Evolutionary conservation across 2,113 vertebrate genomes (phyloP).

Genomic region (Scomber japonicus): DNA sequence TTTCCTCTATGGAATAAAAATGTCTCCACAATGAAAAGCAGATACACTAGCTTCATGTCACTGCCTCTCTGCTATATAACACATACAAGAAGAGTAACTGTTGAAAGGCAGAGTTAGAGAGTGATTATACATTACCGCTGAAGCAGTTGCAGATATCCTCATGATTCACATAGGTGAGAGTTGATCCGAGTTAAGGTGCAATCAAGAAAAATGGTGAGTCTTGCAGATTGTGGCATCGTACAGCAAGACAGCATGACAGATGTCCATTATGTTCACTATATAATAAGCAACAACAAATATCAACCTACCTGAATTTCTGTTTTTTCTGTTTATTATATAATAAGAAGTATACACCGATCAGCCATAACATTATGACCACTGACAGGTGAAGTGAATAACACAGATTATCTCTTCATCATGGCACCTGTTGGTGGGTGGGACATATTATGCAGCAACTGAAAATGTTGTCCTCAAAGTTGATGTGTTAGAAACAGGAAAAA

Average conservation of each 20-base stretch:
- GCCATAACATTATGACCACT: too few relatives aligned
- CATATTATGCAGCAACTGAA: too few relatives aligned
- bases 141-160: conserved; percentile 96
- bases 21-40: not conserved
- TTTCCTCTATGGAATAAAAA: not conserved
- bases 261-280: too few relatives aligned
- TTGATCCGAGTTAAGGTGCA: conserved; percentile 88
- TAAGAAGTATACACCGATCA: not conserved
- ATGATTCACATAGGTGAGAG: conserved; percentile 93
- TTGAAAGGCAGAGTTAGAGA: not conserved
- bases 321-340: not conserved
- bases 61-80: not conserved
- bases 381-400: too few relatives aligned
- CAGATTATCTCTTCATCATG: too few relatives aligned
- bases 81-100: not conserved
- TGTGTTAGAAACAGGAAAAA: too few relatives aligned
- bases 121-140: conserved; percentile 85
- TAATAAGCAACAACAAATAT: not conserved
- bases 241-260: not conserved
- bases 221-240: not conserved
- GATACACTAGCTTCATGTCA: not conserved
- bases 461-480: too few relatives aligned
- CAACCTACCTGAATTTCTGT: not conserved
- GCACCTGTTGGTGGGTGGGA: too few relatives aligned
- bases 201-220: conserved; percentile 7